A percentile compares a stretch with the other conserved stretches of the same genome.
Conservation (phyloP, 2,888 invertebrate genomes). For the Luperina testacea region DNA sequence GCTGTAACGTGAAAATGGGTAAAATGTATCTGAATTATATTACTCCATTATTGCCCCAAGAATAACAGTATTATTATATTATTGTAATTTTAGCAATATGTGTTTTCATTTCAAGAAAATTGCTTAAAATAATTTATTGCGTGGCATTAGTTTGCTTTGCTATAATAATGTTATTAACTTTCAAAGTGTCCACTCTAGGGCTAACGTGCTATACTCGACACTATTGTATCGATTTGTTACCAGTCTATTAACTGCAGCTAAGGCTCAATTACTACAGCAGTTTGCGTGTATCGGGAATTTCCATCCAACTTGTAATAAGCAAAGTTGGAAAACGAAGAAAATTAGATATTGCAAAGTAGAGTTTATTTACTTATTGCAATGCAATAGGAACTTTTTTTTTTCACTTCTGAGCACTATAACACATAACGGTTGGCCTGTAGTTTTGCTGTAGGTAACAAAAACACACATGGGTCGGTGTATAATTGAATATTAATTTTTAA, state of each 20-base stretch:
- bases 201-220: constrained; percentile 17
- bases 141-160: not conserved
- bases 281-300: constrained; percentile 21
- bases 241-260: constrained; percentile 46
- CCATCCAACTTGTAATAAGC: constrained; percentile 34
- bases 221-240: constrained; percentile 39
- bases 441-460: not conserved
- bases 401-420: not conserved
- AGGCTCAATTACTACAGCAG: constrained; percentile 48
- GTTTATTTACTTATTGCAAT: not conserved
- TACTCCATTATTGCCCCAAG: constrained; percentile 7
- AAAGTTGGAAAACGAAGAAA: constrained; percentile 33
- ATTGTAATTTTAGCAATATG: constrained; percentile 21
- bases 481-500: not conserved
- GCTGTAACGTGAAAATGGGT: not conserved
- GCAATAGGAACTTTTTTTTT: not conserved
- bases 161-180: constrained; percentile 19
- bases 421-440: not conserved
- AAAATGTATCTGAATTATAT: constrained; percentile 12
- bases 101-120: constrained; percentile 32
- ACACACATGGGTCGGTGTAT: not conserved
- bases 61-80: constrained; percentile 9
- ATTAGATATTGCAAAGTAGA: constrained; percentile 9
- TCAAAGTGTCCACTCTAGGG: constrained; percentile 5
- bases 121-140: constrained; percentile 21